Evolutionary conservation across 2,888 invertebrate genomes (phyloP).

Genomic region (Leptura quadrifasciata): DNA sequence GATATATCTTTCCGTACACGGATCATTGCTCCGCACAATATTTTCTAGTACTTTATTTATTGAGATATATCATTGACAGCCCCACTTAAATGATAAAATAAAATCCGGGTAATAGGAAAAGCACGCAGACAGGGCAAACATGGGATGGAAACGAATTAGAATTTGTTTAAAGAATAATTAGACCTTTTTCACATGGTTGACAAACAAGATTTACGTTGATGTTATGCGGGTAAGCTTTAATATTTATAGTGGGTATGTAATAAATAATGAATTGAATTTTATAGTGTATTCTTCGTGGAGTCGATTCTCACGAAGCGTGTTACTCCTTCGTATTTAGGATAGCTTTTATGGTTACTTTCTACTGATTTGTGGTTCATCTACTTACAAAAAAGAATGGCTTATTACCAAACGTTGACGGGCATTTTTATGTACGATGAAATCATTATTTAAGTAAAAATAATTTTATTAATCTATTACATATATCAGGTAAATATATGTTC

Average conservation of each 20-base stretch:
- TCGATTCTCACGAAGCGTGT: background rate
- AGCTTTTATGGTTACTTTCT: background rate
- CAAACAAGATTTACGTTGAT: background rate
- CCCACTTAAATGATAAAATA: background rate
- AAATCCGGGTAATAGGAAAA: background rate
- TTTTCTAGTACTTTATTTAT: background rate
- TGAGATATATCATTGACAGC: background rate
- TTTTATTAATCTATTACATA: too few relatives aligned
- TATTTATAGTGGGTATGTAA: slow-evolving; percentile 4
- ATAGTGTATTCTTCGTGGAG: background rate
- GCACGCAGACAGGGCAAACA: background rate
- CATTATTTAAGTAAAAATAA: too few relatives aligned
- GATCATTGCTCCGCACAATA: background rate
- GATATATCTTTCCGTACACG: background rate
- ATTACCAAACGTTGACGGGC: background rate
- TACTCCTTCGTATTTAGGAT: background rate
- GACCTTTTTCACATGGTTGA: slow-evolving; percentile 7
- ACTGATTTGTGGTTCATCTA: background rate
- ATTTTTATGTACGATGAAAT: too few relatives aligned
- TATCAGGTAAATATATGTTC: too few relatives aligned
- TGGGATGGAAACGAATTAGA: background rate
- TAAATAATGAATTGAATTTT: slow-evolving; percentile 7
- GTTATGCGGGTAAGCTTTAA: background rate
- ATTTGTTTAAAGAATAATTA: slow-evolving; percentile 7
- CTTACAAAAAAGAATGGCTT: background rate